Percentiles rank a stretch among this genome's conserved stretches.
These are phyloP conservation scores for Stenolophus ochropezus DNA, from an alignment of 2,888 invertebrate genomes.

Conservation along the genomic window DNA sequence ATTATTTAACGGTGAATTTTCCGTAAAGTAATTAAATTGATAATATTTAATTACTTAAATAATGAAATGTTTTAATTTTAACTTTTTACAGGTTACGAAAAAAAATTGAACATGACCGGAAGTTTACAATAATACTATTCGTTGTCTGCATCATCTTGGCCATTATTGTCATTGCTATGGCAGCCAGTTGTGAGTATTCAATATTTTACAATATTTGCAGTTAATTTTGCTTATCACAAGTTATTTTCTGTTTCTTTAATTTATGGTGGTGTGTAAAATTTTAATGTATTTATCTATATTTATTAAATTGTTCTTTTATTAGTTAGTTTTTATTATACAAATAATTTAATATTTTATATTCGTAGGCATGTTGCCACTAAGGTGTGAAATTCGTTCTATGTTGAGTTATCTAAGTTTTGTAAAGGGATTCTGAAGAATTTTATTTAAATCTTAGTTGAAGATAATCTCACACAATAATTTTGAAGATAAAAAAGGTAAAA, in stretches of 20 bases:
- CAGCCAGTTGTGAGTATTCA: slow-evolving; percentile 75
- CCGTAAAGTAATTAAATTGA: background rate
- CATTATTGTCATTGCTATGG: slow-evolving; percentile 64
- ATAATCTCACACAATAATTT: background rate
- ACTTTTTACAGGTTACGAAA: slow-evolving; percentile 51
- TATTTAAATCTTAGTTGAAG: slow-evolving; percentile 16
- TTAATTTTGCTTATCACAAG: background rate
- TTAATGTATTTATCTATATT: background rate
- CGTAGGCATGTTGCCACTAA: slow-evolving; percentile 20
- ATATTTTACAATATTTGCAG: background rate
- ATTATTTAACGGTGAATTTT: background rate
- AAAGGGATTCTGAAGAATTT: background rate
- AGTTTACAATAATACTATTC: slow-evolving; percentile 52
- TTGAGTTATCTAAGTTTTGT: slow-evolving; percentile 5
- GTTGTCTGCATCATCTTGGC: slow-evolving; percentile 53
- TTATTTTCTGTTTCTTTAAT: background rate
- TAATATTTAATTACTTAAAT: background rate
- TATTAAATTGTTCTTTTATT: slow-evolving; percentile 2
- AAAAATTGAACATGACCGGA: slow-evolving; percentile 54
- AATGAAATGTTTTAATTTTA: background rate
- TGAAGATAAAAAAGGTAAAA: background rate
- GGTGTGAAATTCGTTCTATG: slow-evolving; percentile 13
- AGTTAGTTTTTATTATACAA: background rate
- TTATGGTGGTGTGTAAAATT: background rate
- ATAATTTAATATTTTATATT: background rate